A percentile compares a stretch with the other conserved stretches of the same genome.
Conservation (phyloP, 2,113 vertebrate species). For the Chlorocebus sabaeus region DNA sequence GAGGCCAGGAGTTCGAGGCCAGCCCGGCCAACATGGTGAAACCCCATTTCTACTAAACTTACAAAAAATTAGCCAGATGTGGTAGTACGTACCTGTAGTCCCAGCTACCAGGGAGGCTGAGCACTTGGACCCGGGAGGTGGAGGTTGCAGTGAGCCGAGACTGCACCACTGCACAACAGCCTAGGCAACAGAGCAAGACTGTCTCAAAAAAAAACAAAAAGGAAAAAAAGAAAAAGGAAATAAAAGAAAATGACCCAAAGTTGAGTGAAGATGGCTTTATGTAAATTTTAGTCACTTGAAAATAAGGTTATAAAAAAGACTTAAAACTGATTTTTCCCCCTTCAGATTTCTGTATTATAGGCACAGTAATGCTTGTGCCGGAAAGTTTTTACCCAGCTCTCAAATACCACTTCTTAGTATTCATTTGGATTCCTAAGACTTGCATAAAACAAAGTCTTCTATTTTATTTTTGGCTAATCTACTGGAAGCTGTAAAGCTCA, state of each 20-base stretch:
- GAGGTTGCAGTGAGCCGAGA: no score
- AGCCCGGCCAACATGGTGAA: no score
- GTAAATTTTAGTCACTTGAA: not conserved
- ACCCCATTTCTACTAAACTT: no score
- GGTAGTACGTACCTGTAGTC: no score
- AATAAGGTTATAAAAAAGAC: not conserved
- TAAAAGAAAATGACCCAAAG: not conserved
- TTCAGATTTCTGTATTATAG: not conserved
- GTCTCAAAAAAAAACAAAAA: no score
- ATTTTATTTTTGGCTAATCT: slow-evolving; percentile 43
- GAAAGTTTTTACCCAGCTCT: not conserved
- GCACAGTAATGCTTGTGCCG: not conserved
- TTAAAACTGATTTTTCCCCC: not conserved
- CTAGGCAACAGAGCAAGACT: no score
- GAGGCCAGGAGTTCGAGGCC: no score
- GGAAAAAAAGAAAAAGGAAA: no score
- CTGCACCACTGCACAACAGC: no score
- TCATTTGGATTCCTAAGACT: not conserved
- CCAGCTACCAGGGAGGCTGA: no score
- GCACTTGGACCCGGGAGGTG: no score
- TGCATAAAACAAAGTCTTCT: not conserved
- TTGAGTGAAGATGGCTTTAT: not conserved
- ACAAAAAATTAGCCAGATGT: no score
- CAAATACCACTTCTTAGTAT: not conserved
- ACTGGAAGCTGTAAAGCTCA: slow-evolving; percentile 42